A percentile compares a stretch with the other conserved stretches of the same genome.
Evolutionary conservation across 1,140 invertebrate genomes (phyloP).

Genomic region (Diorhabda sublineata): DNA sequence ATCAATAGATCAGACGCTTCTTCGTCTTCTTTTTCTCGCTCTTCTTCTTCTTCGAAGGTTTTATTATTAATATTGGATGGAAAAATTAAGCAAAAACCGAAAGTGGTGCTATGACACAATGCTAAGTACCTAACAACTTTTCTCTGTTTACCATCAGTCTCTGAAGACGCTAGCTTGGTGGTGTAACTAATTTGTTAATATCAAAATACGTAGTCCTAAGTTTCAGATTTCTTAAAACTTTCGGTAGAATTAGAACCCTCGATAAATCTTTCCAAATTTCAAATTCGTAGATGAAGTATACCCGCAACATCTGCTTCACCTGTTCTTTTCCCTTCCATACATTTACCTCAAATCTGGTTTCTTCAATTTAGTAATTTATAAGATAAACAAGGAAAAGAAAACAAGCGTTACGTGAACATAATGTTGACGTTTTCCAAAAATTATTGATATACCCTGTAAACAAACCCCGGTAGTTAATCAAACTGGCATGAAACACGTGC

Average conservation of each 20-base stretch:
- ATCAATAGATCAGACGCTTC: too few relatives aligned
- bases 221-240: too few relatives aligned
- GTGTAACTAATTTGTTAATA: too few relatives aligned
- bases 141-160: too few relatives aligned
- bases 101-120: too few relatives aligned
- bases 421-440: conserved; percentile 14
- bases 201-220: too few relatives aligned
- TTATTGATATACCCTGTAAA: conserved; percentile 19
- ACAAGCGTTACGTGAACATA: conserved; percentile 11
- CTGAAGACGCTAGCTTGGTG: too few relatives aligned
- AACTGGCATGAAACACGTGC: conserved; percentile 19
- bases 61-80: too few relatives aligned
- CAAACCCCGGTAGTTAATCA: conserved; percentile 18
- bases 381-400: conserved; percentile 16
- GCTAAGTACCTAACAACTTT: too few relatives aligned
- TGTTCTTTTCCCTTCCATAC: conserved; percentile 2
- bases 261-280: neutral
- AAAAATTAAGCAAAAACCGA: too few relatives aligned
- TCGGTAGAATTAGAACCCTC: neutral
- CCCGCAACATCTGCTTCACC: conserved; percentile 9
- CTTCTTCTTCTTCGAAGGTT: too few relatives aligned
- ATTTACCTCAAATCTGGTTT: conserved; percentile 1
- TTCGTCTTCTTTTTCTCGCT: too few relatives aligned
- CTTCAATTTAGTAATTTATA: conserved; percentile 14
- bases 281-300: conserved; percentile 6